Base-by-base conservation (phyloP, 2,888 invertebrate genomes). In the Spodoptera exigua region DNA sequence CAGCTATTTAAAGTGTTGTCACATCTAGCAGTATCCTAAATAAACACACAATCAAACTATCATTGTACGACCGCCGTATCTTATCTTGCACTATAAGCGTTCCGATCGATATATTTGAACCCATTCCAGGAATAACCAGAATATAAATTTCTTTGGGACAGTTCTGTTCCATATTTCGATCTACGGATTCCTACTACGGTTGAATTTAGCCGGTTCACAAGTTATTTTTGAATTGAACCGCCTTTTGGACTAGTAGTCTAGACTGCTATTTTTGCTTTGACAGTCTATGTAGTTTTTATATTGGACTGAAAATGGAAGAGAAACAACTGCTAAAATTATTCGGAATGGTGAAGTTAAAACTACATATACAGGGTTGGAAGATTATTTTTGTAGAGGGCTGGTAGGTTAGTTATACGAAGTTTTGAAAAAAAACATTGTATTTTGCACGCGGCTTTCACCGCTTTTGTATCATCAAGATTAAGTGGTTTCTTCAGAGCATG, bases 91-190 rank as follows among this genome's bases (percentile, higher is more conserved):
- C 51, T 60, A 54, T 36, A 53, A 39, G 49, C 43, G 51, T 34
- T 34, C 40, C 35, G 72, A 73, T 80, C 80, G 63, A 80, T 80
- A 78, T 46, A 37, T 60, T 59, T 49, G 58, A 74, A 75, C 69
- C 64, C 65, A 76, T 71, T 75, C 72, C 39, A 21, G 48, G 40
- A 62, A 54, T 40, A 54, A 27, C 56, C 37, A 47, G 47, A 62
- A 66, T 73, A 61, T 43, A 44, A 46, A 55, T 51, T 45, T 65
- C 46, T 39, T 17, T 46, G 51, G 40, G 21, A 44, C 41, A 60
- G 16, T 36, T 39, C 35, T 45, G 55, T 34, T 37, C 44, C 52
- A 40, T 47, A 49, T 60, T 58, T 45, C 7, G 9, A 37, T 2
- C 32, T 37, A 53, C 39, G 18, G 39, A 46, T 17, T 32, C 45